Percentiles rank a stretch among this genome's conserved stretches.
These are phyloP conservation scores for Acleris emargana DNA, from an alignment of 2,888 invertebrate genomes.

Conservation along the genomic window DNA sequence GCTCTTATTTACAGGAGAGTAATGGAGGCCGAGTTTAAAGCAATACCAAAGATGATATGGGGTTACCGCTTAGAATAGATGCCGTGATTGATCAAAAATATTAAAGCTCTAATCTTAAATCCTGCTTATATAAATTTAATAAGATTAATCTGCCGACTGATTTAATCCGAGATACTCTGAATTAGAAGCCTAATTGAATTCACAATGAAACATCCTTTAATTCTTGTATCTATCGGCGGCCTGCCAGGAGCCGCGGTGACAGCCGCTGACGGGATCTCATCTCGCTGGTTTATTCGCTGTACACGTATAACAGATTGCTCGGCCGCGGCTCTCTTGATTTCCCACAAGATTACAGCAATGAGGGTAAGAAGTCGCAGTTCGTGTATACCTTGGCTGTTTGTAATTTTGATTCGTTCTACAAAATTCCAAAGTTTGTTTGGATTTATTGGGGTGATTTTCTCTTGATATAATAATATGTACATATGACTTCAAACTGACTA, in stretches of 20 bases:
- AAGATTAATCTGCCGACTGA: too few relatives aligned
- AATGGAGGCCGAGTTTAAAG: too few relatives aligned
- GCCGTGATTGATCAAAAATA: too few relatives aligned
- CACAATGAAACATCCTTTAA: constrained; percentile 34
- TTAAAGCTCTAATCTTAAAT: too few relatives aligned
- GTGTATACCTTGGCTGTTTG: constrained; percentile 52
- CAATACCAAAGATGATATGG: too few relatives aligned
- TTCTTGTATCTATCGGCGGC: constrained; percentile 24
- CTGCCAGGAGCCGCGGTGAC: constrained; percentile 17
- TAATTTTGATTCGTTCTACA: constrained; percentile 56
- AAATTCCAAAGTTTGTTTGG: constrained; percentile 44
- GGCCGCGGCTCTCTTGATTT: constrained; percentile 68
- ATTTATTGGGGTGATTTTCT: too few relatives aligned
- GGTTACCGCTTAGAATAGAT: too few relatives aligned
- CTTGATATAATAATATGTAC: too few relatives aligned
- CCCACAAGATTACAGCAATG: constrained; percentile 74
- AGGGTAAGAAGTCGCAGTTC: constrained; percentile 62
- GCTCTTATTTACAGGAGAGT: too few relatives aligned
- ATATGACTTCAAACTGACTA: too few relatives aligned
- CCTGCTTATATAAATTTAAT: too few relatives aligned
- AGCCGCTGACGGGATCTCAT: constrained; percentile 46
- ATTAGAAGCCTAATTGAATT: constrained; percentile 23
- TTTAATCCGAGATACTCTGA: too few relatives aligned
- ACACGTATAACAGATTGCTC: constrained; percentile 67
- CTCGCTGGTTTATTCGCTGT: constrained; percentile 51